Conservation (phyloP, 2,888 invertebrate genomes). For the Drosophila mayaguana region DNA sequence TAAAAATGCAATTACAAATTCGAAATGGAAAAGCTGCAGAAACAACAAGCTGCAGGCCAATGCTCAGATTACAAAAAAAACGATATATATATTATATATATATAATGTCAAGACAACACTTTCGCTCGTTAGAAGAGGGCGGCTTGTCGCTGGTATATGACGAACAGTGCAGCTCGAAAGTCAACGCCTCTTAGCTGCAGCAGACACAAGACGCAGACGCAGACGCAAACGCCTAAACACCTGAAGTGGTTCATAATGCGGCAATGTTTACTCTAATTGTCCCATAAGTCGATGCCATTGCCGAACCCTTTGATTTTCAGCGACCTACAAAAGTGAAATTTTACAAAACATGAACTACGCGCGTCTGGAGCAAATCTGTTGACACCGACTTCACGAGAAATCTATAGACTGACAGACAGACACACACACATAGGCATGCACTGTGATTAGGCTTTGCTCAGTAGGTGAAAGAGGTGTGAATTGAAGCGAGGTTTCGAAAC, state of each 20-base stretch:
- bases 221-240: slow-evolving; percentile 34
- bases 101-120: slow-evolving; percentile 58
- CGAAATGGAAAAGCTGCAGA: slow-evolving; percentile 45
- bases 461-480: background rate
- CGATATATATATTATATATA: background rate
- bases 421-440: background rate
- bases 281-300: slow-evolving; percentile 44
- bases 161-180: slow-evolving; percentile 48
- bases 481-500: background rate
- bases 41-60: slow-evolving; percentile 35
- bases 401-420: background rate
- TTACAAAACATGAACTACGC: slow-evolving; percentile 23
- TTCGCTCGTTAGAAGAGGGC: slow-evolving; percentile 81
- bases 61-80: slow-evolving; percentile 21
- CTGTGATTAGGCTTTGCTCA: background rate
- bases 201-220: no score
- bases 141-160: slow-evolving; percentile 32
- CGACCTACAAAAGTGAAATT: slow-evolving; percentile 58
- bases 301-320: slow-evolving; percentile 45
- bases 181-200: slow-evolving; percentile 57
- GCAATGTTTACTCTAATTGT: slow-evolving; percentile 67
- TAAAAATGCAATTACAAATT: slow-evolving; percentile 65
- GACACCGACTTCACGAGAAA: background rate
- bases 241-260: slow-evolving; percentile 46
- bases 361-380: slow-evolving; percentile 1